These are phyloP conservation scores for Kryptolebias ocellatus DNA, from an alignment of 2,797 vertebrate genomes.

Conservation along the genomic window DNA sequence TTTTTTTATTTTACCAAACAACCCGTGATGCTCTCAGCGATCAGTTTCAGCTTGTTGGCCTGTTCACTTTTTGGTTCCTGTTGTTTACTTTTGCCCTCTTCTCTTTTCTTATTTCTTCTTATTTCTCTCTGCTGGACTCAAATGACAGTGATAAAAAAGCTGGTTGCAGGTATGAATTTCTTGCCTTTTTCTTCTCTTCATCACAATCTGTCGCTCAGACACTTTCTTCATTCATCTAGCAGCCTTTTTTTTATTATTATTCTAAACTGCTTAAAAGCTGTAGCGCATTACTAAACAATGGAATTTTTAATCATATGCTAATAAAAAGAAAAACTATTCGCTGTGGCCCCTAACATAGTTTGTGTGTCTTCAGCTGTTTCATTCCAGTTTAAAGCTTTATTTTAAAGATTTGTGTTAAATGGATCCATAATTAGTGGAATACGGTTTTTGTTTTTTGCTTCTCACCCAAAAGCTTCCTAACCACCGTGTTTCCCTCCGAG, in stretches of 20 bases:
- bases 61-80: conserved; percentile 63
- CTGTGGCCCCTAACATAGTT: conserved; percentile 45
- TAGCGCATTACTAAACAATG: conserved; percentile 1
- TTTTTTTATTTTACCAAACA: not conserved
- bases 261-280: too few species aligned
- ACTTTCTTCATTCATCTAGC: conserved; percentile 11
- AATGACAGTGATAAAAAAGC: conserved; percentile 87
- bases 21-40: conserved; percentile 48
- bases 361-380: conserved; percentile 18
- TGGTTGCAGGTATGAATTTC: conserved; percentile 85
- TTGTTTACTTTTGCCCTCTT: conserved; percentile 65
- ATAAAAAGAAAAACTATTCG: conserved; percentile 27
- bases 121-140: conserved; percentile 75
- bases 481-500: not conserved
- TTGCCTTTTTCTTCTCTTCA: conserved; percentile 48
- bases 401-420: conserved; percentile 19
- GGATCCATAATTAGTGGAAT: not conserved
- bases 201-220: conserved; percentile 9
- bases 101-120: conserved; percentile 48
- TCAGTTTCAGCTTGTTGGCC: conserved; percentile 46
- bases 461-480: conserved; percentile 27
- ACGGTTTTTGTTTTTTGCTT: not conserved
- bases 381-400: conserved; percentile 2
- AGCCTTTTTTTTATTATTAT: not conserved
- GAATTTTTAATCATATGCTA: not conserved